These are phyloP conservation scores for Ptychobarbus kaznakovi DNA, from an alignment of 2,797 vertebrate species.

Conservation along the genomic window DNA sequence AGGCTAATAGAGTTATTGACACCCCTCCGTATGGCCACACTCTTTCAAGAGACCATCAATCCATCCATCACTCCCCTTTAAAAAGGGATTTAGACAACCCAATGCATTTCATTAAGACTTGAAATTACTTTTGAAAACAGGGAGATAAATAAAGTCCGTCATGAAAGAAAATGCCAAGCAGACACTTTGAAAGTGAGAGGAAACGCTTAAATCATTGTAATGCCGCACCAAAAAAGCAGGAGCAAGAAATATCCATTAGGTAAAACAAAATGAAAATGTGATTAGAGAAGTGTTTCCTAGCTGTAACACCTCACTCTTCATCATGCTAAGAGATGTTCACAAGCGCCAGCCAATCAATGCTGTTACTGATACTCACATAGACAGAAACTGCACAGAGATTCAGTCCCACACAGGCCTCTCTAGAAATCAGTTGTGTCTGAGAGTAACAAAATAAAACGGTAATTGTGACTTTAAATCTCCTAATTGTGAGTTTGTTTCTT, in stretches of 20 bases:
- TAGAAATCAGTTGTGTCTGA: not conserved
- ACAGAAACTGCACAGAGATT: not conserved
- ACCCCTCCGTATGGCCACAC: constrained; percentile 40
- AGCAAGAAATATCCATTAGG: constrained; percentile 49
- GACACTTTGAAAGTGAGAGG: constrained; percentile 25
- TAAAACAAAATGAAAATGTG: constrained; percentile 52
- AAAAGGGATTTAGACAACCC: constrained; percentile 50
- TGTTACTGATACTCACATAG: not conserved
- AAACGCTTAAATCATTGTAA: constrained; percentile 42
- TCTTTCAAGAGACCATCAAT: constrained; percentile 45
- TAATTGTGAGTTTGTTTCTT: not conserved
- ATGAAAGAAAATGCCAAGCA: constrained; percentile 44
- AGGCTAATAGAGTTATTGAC: constrained; percentile 53
- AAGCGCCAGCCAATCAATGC: constrained; percentile 36
- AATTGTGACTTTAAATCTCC: not conserved
- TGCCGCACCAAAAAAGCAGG: not conserved
- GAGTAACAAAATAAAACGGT: not conserved
- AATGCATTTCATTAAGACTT: constrained; percentile 51
- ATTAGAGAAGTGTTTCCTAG: constrained; percentile 52
- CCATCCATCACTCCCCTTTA: constrained; percentile 46
- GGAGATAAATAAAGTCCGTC: constrained; percentile 45
- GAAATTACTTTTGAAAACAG: constrained; percentile 44
- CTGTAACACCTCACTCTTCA: constrained; percentile 30
- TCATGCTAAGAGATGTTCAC: constrained; percentile 39
- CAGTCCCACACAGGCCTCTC: not conserved